Evolutionary conservation across 2,888 invertebrate species (phyloP).

Genomic region (Hemicrepidius hirtus): DNA sequence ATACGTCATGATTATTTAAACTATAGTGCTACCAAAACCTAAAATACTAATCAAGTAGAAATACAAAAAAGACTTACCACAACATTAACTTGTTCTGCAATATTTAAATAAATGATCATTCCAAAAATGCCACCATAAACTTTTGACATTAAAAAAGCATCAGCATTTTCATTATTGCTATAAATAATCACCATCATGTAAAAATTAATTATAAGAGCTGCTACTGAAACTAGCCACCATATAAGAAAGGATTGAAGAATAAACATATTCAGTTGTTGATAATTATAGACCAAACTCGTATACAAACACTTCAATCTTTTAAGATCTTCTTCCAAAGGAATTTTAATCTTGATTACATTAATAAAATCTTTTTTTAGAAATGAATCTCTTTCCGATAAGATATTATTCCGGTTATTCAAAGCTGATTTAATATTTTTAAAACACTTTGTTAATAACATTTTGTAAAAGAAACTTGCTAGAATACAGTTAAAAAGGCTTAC

Average conservation of each 20-base stretch:
- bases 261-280: background rate
- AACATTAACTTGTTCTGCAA: background rate
- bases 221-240: background rate
- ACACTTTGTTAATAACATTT: too few species aligned
- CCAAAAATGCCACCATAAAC: background rate
- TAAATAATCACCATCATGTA: background rate
- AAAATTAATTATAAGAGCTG: background rate
- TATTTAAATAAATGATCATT: background rate
- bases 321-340: background rate
- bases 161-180: background rate
- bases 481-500: too few species aligned
- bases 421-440: too few species aligned
- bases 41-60: too few species aligned
- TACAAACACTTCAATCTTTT: conserved; percentile 1
- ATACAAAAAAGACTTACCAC: too few species aligned
- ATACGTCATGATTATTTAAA: too few species aligned
- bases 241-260: background rate
- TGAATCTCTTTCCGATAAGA: too few species aligned
- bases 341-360: too few species aligned
- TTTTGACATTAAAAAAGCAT: background rate
- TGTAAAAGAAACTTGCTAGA: too few species aligned
- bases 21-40: too few species aligned
- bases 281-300: background rate
- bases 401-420: too few species aligned
- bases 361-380: too few species aligned